Base-by-base conservation (phyloP, 30 jellyfish, hydroid and myxozoan genomes). In the Hydra vulgaris region DNA sequence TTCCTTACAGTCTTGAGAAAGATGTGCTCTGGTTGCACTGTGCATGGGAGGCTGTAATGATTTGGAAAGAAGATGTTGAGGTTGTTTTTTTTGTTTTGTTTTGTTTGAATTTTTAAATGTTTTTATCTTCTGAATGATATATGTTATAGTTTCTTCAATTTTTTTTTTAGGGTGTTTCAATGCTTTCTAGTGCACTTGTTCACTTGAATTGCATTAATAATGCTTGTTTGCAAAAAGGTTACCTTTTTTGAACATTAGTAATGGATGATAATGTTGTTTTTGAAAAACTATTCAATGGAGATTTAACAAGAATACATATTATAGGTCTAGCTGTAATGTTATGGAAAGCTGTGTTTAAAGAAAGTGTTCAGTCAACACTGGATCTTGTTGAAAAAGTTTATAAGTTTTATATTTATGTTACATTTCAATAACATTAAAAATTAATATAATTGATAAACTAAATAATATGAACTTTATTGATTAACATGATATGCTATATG, bases 281-380 rank as follows among this genome's bases (percentile, higher is more conserved):
- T n/a, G n/a, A n/a, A n/a, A n/a, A n/a, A n/a, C n/a, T n/a, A n/a
- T n/a, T n/a, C n/a, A n/a, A n/a, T n/a, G n/a, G n/a, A n/a, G n/a
- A n/a, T n/a, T n/a, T n/a, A n/a, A n/a, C n/a, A n/a, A n/a, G n/a
- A n/a, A n/a, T n/a, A n/a, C n/a, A n/a, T n/a, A 3, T 22, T 22
- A 4, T 23, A 91, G 98, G 98, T 0, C 95, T 92, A 18, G 95
- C 82, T 21, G 74, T 81, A 20, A 82, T 92, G 84, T 73, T 92
- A 66, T 92, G 98, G 98, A 92, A 92, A 77, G 96, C 96, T 8
- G 95, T 92, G 54, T 92, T 70, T 76, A 92, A 87, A 54, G 98
- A 92, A 54, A 76, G 81, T 66, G 73, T 92, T 80, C 84, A 87
- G 70, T 27, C 71, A 26, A 25, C 72, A 12, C 71, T 68, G 23